Evolutionary conservation across 2,888 invertebrate species (phyloP).

Genomic region (Netelia melanura): DNA sequence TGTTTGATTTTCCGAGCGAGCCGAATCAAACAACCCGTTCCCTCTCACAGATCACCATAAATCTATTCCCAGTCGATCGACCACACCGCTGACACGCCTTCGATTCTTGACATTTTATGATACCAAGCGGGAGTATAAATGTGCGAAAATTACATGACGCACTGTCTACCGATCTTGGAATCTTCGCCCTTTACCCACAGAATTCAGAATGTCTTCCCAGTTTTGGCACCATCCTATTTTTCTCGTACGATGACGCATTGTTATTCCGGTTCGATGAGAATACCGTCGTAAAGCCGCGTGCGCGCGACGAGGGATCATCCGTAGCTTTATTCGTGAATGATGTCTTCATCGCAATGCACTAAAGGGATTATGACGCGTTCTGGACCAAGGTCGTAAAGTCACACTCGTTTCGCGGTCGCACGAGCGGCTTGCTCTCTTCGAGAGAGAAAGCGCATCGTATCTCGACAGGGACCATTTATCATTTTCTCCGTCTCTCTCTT

Average conservation of each 20-base stretch:
- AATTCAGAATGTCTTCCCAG: conserved; percentile 44
- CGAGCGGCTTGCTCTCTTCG: conserved; percentile 31
- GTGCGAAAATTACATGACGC: not conserved
- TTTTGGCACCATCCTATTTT: conserved; percentile 1
- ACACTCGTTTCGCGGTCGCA: conserved; percentile 26
- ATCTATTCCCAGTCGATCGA: conserved; percentile 57
- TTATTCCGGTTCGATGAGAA: not conserved
- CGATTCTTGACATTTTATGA: conserved; percentile 47
- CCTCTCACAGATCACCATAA: conserved; percentile 59
- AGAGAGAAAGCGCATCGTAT: conserved; percentile 24
- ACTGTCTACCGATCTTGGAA: not conserved
- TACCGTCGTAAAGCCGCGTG: conserved; percentile 47
- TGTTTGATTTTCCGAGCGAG: conserved; percentile 23
- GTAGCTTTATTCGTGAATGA: conserved; percentile 59
- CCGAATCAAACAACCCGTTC: conserved; percentile 64
- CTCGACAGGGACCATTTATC: conserved; percentile 35
- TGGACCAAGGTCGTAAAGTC: conserved; percentile 64
- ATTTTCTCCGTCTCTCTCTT: conserved; percentile 6
- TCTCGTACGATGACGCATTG: not conserved
- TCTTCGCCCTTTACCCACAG: conserved; percentile 1
- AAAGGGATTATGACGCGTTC: conserved; percentile 69
- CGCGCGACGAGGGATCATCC: conserved; percentile 34
- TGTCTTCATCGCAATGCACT: conserved; percentile 67
- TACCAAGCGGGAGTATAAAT: conserved; percentile 8
- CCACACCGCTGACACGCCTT: conserved; percentile 43